Evolutionary conservation across 2,113 vertebrate species (phyloP).

Genomic region (Bambusicola thoracicus): DNA sequence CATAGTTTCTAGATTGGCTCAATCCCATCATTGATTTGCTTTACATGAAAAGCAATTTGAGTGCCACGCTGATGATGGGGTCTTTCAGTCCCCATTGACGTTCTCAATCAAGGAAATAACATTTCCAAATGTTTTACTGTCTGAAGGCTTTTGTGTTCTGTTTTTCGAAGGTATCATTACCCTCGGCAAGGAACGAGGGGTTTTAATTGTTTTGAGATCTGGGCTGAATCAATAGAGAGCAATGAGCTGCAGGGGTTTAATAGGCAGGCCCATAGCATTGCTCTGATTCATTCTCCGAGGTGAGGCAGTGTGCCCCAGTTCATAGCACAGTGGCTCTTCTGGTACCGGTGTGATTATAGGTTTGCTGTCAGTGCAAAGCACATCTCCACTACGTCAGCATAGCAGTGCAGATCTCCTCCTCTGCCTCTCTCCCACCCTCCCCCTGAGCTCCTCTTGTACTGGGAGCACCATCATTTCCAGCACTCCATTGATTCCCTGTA

Average conservation of each 20-base stretch:
- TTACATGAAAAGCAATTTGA: neutral
- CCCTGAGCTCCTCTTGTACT: neutral
- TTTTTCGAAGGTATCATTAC: neutral
- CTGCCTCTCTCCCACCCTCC: neutral
- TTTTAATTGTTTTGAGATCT: conserved; percentile 4
- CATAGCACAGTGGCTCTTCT: neutral
- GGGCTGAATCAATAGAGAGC: neutral
- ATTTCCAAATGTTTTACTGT: neutral
- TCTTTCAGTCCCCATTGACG: neutral
- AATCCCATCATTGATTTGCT: neutral
- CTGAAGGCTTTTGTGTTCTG: neutral
- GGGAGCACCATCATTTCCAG: neutral
- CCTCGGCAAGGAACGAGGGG: neutral
- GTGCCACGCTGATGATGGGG: neutral
- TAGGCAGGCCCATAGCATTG: neutral
- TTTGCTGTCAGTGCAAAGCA: neutral
- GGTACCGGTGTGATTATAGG: neutral
- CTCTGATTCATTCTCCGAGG: neutral
- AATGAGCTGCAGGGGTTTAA: neutral
- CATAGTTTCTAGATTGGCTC: neutral
- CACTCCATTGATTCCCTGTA: neutral
- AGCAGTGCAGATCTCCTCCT: neutral
- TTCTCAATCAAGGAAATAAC: neutral
- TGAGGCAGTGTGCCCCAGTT: neutral
- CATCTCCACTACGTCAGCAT: neutral